phyloP scores from a whole-genome alignment of 2,888 invertebrate genomes.

The Pyrrhosoma nymphula region DNA sequence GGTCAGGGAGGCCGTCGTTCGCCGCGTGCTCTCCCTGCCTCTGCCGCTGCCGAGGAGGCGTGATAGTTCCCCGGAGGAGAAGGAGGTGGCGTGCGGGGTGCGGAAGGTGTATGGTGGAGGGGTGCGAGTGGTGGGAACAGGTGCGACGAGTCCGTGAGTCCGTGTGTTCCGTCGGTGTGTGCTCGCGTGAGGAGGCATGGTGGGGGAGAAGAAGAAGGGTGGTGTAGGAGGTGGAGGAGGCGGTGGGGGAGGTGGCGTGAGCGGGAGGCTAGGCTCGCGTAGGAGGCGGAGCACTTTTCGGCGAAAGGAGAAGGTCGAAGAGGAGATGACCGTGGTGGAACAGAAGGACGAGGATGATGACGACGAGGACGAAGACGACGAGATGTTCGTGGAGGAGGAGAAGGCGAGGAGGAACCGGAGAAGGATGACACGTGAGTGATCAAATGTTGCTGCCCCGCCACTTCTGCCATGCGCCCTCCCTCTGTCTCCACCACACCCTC shows the following conservation, averaged over 20 bases:
- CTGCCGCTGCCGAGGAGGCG: neutral
- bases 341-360: constrained; percentile 40
- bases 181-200: neutral
- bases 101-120: neutral
- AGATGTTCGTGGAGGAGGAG: neutral
- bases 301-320: constrained; percentile 41
- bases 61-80: neutral
- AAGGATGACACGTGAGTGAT: constrained; percentile 60
- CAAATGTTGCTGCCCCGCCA: neutral
- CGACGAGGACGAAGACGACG: constrained; percentile 29
- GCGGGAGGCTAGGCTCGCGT: neutral
- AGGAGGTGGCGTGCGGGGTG: neutral
- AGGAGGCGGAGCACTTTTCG: constrained; percentile 47
- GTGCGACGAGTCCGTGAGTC: neutral
- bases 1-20: neutral
- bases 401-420: neutral
- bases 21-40: neutral
- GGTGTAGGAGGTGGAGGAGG: neutral
- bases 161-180: neutral
- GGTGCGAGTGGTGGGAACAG: neutral
- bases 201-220: constrained; percentile 33
- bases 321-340: constrained; percentile 18
- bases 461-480: neutral
- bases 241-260: neutral
- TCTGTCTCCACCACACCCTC: neutral